phyloP scores from a whole-genome alignment of 2,797 vertebrate genomes.

The Protonibea diacanthus region DNA sequence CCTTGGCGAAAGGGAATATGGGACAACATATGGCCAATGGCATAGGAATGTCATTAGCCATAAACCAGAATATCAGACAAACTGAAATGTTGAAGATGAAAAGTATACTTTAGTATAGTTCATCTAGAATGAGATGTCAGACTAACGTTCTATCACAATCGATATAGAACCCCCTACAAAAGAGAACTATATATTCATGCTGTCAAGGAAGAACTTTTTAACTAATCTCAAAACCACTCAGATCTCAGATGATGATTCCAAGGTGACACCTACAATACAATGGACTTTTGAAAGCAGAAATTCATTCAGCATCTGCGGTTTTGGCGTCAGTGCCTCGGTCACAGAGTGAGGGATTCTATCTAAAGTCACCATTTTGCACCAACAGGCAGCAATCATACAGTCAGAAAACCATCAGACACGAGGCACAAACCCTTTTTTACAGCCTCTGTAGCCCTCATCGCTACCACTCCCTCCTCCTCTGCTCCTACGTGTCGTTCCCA shows the following conservation, averaged over 20 bases:
- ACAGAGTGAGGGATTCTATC: not conserved
- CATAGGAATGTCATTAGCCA: not conserved
- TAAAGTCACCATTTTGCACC: not conserved
- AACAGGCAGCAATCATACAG: conserved; percentile 1
- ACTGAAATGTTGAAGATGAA: not conserved
- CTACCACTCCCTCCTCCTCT: conserved; percentile 21
- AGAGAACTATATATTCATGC: too few relatives aligned
- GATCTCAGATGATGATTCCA: not conserved
- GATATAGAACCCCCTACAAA: too few relatives aligned
- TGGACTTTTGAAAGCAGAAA: not conserved
- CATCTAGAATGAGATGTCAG: not conserved
- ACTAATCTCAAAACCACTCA: not conserved
- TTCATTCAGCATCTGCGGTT: not conserved
- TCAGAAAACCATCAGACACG: conserved; percentile 20
- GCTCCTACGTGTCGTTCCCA: conserved; percentile 10
- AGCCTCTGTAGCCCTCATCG: not conserved
- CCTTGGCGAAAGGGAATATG: too few relatives aligned
- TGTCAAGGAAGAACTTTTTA: not conserved
- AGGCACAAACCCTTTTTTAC: not conserved
- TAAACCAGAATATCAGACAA: not conserved
- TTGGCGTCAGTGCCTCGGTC: not conserved
- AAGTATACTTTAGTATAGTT: too few relatives aligned
- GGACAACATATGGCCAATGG: too few relatives aligned
- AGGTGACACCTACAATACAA: not conserved
- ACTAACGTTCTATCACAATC: not conserved